A percentile compares a stretch with the other conserved stretches of the same genome.
phyloP scores from a whole-genome alignment of 2,888 invertebrate species.

The Tenthredo scrophulariae region DNA sequence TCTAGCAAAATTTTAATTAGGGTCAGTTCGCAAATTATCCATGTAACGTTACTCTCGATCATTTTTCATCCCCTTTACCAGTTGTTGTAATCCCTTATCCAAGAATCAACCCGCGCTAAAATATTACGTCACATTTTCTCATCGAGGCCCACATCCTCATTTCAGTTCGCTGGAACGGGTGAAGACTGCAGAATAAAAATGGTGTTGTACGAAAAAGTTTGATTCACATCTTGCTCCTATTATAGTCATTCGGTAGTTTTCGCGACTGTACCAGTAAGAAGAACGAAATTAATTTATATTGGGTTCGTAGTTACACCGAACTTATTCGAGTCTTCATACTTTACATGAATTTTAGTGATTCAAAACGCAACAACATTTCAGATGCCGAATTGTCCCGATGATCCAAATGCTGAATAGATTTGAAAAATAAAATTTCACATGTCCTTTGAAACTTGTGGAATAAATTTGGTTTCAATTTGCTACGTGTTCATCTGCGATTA shows the following conservation, averaged over 20 bases:
- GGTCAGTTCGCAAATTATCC: neutral
- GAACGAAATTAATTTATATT: neutral
- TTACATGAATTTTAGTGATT: neutral
- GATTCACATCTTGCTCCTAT: neutral
- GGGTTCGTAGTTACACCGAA: neutral
- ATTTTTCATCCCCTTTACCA: neutral
- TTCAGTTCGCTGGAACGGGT: neutral
- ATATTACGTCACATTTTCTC: neutral
- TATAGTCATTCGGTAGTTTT: neutral
- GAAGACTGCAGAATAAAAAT: neutral
- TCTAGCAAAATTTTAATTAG: neutral
- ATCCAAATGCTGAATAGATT: neutral
- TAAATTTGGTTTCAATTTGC: neutral
- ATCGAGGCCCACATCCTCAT: neutral
- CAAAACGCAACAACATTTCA: neutral
- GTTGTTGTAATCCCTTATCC: neutral
- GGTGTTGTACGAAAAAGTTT: neutral
- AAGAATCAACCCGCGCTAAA: neutral
- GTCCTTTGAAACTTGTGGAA: too few relatives aligned
- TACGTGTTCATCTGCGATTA: neutral
- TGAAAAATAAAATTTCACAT: too few relatives aligned
- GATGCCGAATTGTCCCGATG: neutral
- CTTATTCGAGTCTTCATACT: neutral
- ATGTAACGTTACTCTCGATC: neutral
- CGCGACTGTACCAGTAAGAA: neutral